Conservation (phyloP, 1,140 invertebrate genomes). For the Drosophila bocqueti region DNA sequence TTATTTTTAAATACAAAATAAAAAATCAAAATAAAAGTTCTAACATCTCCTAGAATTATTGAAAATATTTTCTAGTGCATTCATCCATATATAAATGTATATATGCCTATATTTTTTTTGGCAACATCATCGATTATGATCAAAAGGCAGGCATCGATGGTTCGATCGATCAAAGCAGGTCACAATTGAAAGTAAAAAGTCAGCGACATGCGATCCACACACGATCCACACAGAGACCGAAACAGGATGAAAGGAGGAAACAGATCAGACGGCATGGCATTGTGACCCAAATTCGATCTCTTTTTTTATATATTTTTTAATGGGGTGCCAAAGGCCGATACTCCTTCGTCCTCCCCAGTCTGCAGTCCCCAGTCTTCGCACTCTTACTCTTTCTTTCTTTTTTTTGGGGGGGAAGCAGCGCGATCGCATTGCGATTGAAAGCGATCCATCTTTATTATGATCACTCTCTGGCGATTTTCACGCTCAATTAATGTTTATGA, state of each 20-base stretch:
- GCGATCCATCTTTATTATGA: conserved; percentile 80
- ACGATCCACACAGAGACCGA: conserved; percentile 43
- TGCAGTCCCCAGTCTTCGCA: conserved; percentile 3
- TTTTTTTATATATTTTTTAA: conserved; percentile 65
- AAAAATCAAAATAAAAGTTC: too few species aligned
- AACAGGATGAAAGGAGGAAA: conserved; percentile 61
- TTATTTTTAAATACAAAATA: too few species aligned
- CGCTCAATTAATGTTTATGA: conserved; percentile 81
- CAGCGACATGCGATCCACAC: conserved; percentile 49
- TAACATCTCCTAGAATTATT: not conserved
- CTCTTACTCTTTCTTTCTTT: conserved; percentile 50
- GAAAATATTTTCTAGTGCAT: not conserved
- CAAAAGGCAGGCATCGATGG: conserved; percentile 69
- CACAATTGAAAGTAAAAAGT: conserved; percentile 81
- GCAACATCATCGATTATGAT: conserved; percentile 79
- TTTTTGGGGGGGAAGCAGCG: conserved; percentile 21
- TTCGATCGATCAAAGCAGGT: conserved; percentile 72
- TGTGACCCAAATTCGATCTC: conserved; percentile 71
- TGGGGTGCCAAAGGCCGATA: conserved; percentile 79
- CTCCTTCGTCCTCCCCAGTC: conserved; percentile 5
- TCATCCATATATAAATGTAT: not conserved
- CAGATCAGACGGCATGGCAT: conserved; percentile 28
- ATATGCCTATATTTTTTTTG: conserved; percentile 58
- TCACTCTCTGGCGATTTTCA: conserved; percentile 63
- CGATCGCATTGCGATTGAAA: conserved; percentile 55